phyloP scores from a whole-genome alignment of 2,888 invertebrate genomes.

The Xestobium rufovillosum region DNA sequence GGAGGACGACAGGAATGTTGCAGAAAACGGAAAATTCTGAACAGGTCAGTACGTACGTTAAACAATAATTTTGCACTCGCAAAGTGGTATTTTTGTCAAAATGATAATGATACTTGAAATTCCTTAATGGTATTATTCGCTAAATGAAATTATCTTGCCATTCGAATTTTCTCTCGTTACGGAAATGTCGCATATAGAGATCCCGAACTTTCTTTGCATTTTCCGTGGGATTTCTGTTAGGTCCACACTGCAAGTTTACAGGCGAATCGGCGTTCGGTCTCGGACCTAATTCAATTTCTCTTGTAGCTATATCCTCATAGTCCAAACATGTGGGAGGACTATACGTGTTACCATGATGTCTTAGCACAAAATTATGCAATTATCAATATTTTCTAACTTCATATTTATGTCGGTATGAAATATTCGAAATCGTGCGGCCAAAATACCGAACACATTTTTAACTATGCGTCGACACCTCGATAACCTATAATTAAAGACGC shows the following conservation, averaged over 20 bases:
- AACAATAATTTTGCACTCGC: too few species aligned
- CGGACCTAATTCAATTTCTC: conserved; percentile 14
- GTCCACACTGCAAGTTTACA: conserved; percentile 12
- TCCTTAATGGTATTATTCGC: too few species aligned
- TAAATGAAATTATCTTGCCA: too few species aligned
- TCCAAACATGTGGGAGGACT: conserved; percentile 11
- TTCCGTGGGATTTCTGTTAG: conserved; percentile 14
- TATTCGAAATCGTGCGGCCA: conserved; percentile 8
- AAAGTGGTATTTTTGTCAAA: too few species aligned
- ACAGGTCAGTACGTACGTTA: too few species aligned
- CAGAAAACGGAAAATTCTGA: too few species aligned
- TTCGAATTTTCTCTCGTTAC: too few species aligned
- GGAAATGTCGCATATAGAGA: too few species aligned
- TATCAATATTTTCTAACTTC: conserved; percentile 2
- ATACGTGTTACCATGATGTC: conserved; percentile 15
- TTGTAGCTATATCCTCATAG: conserved; percentile 11
- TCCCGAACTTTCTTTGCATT: conserved; percentile 16
- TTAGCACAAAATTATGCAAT: conserved; percentile 15
- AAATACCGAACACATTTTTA: too few species aligned
- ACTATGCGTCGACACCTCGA: conserved; percentile 11
- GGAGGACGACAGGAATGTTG: too few species aligned
- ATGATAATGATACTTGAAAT: too few species aligned
- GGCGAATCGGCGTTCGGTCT: conserved; percentile 12
- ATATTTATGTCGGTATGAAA: conserved; percentile 7
- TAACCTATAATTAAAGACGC: conserved; percentile 15